phyloP scores from a whole-genome alignment of 2,888 invertebrate species.

The Sinelater perroti region DNA sequence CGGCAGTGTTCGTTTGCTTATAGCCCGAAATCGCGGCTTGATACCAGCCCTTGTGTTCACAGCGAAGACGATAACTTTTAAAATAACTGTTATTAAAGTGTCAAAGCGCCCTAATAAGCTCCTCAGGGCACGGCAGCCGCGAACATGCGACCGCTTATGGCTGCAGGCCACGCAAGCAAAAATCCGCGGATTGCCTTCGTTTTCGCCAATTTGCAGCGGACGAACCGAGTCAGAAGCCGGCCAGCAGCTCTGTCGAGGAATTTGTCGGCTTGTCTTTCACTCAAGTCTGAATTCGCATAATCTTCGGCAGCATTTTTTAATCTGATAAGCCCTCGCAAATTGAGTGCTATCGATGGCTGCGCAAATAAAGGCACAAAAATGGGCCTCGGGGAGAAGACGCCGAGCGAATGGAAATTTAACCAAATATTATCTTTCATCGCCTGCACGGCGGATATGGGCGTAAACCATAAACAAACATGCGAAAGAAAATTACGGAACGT shows the following conservation, averaged over 20 bases:
- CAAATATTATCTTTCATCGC: constrained; percentile 35
- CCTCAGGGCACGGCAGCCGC: constrained; percentile 48
- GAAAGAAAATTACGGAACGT: constrained; percentile 32
- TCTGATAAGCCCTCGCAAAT: not conserved
- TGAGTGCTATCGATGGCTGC: no score
- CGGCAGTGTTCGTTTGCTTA: constrained; percentile 38
- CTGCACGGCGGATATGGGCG: constrained; percentile 29
- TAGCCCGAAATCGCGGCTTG: constrained; percentile 34
- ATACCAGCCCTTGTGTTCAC: constrained; percentile 38
- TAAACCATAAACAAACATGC: constrained; percentile 34
- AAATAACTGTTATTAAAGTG: constrained; percentile 57
- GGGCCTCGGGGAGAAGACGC: not conserved
- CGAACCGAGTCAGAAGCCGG: not conserved
- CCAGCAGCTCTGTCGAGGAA: not conserved
- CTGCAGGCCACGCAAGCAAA: constrained; percentile 41
- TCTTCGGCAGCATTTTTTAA: not conserved
- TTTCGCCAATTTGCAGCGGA: constrained; percentile 13
- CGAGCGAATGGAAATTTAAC: constrained; percentile 26
- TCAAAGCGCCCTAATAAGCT: constrained; percentile 55
- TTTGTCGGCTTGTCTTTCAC: no score
- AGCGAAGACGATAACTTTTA: constrained; percentile 51
- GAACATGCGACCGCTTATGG: constrained; percentile 47
- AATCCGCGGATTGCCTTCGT: constrained; percentile 20
- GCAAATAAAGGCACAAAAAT: constrained; percentile 17
- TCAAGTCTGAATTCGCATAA: not conserved